A percentile compares a stretch with the other conserved stretches of the same genome.
Evolutionary conservation across 2,797 vertebrate species (phyloP).

Genomic region (Pitangus sulphuratus): DNA sequence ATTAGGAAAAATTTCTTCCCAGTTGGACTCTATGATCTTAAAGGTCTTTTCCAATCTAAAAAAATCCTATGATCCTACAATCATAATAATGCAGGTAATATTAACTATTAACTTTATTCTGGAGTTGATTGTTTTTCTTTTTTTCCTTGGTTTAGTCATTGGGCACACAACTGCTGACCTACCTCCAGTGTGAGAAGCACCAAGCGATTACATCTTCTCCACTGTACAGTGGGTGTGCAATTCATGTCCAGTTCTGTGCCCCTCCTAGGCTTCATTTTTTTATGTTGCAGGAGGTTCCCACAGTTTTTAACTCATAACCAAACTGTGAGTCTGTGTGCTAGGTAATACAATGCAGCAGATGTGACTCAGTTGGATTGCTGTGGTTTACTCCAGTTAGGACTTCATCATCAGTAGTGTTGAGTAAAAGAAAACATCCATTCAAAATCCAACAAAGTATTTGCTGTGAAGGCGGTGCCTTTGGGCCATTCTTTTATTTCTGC

Average conservation of each 20-base stretch:
- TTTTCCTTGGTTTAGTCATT: neutral
- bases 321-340: too few relatives aligned
- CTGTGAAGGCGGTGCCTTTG: neutral
- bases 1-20: neutral
- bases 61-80: neutral
- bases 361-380: neutral
- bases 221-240: neutral
- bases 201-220: neutral
- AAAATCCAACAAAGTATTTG: neutral
- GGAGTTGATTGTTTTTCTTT: neutral
- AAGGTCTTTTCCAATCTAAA: neutral
- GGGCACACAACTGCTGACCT: neutral
- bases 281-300: accelerated
- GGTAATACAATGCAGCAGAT: accelerated
- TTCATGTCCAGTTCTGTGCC: neutral
- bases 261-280: neutral
- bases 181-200: neutral
- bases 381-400: neutral
- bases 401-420: neutral
- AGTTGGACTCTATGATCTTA: neutral
- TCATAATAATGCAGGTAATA: neutral
- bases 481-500: neutral
- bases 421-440: neutral
- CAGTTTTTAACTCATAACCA: neutral
- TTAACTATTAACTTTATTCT: neutral